phyloP scores from a whole-genome alignment of 2,888 invertebrate genomes.

The Artemia sinica region DNA sequence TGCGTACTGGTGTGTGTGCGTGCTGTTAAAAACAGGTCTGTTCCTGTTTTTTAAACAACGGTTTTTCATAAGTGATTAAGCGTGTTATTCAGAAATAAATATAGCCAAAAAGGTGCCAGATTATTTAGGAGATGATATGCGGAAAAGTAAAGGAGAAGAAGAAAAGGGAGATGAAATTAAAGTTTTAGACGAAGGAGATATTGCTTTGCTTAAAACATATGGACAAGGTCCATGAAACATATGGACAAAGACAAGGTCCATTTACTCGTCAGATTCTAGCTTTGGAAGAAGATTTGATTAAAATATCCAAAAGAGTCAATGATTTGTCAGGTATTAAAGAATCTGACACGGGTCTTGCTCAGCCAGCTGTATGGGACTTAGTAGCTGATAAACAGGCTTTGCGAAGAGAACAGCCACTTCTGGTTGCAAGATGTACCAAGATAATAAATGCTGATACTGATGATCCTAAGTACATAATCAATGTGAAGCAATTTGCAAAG shows the following conservation, averaged over 20 bases:
- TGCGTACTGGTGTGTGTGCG: too few species aligned
- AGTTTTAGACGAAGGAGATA: constrained; percentile 97
- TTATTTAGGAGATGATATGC: too few species aligned
- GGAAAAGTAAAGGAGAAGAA: too few species aligned
- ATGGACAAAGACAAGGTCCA: too few species aligned
- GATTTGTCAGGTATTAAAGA: constrained; percentile 94
- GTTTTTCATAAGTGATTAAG: too few species aligned
- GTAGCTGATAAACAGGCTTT: constrained; percentile 97
- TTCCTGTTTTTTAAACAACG: too few species aligned
- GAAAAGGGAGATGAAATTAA: too few species aligned
- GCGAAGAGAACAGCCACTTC: constrained; percentile 90
- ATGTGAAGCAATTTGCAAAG: constrained; percentile 99
- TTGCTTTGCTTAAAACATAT: constrained; percentile 87
- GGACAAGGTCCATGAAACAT: too few species aligned
- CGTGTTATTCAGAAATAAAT: too few species aligned
- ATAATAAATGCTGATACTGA: constrained; percentile 93
- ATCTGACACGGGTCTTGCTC: constrained; percentile 93
- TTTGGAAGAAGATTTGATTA: constrained; percentile 90
- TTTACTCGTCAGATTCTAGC: constrained; percentile 86
- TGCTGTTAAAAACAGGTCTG: too few species aligned
- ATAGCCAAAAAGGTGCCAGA: too few species aligned
- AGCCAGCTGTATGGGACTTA: constrained; percentile 96
- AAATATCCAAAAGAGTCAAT: constrained; percentile 82
- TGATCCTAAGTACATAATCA: constrained; percentile 97
- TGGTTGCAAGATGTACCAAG: constrained; percentile 95